Evolutionary conservation across 2,888 invertebrate species (phyloP), one percentile per base, ranked within the genome.

Genomic region (Acanthosoma haemorrhoidale): DNA sequence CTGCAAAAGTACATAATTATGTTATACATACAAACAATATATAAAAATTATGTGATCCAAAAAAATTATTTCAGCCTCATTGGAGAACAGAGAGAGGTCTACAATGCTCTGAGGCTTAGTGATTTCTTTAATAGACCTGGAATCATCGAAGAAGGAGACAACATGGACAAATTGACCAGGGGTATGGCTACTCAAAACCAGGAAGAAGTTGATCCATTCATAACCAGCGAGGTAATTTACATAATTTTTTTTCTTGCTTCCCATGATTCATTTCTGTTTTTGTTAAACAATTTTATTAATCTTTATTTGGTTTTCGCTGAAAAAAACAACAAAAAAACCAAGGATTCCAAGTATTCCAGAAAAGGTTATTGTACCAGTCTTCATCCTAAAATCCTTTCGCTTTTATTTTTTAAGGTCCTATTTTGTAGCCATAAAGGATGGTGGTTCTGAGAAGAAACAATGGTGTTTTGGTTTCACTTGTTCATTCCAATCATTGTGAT

Each of bases 161-260:
- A 86, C 64, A 88, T 91, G 76, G 90, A 91, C 78, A 86, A 88
- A 72, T 82, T 93, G 68, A 83, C 88, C 1, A 82, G 92, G 80
- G 92, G 92, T 6, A 82, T 94, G 77, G 83, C 88, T 3, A 87
- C 87, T 13, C 93, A 94, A 78, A 87, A 88, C 1, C 86, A 91
- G 79, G 86, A 89, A 77, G 85, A 84, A 75, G 87, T 89, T 72
- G 94, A 94, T 79, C 87, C 87, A 74, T 91, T 84, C 80, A 89
- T 90, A 80, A 89, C 90, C 75, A 83, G 83, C 70, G 91, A 92
- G 82, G 89, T 91, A 71, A 82, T 25, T 39, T 25, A 21, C 3
- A 9, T 21, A 21, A 21, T 11, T 16, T 16, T 15, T 18, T 16
- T 6, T 41, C 6, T n/a, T n/a, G 9, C 4, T n/a, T n/a, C n/a